Evolutionary conservation across 37 sponge, comb jelly and placozoan genomes (phyloP), one percentile per base, ranked within the genome.

Genomic region (Hormiphora californensis): DNA sequence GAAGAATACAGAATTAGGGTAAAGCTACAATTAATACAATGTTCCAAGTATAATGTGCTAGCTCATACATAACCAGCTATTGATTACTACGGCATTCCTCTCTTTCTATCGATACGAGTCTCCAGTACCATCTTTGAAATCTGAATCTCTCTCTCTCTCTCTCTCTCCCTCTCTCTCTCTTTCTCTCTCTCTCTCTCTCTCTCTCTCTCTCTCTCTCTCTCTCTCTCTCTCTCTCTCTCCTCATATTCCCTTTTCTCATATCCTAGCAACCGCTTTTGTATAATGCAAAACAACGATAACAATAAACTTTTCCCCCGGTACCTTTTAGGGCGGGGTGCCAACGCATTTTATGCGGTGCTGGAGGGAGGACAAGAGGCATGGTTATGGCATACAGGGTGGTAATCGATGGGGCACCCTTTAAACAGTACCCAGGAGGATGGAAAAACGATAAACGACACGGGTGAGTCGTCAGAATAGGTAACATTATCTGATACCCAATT

Each of bases 391-490:
- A 87, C 87, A 93, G 92, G 43, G 49, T 93, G 15, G 39, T 28
- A 40, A 61, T 40, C 4, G 63, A 46, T 0, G 87, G 87, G 15
- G 89, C 62, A 44, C 68, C 85, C 33, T 34, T 90, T 43, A 97
- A 97, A 57, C 54, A 91, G 67, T 97, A 97, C 78, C 86, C 92
- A 38, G 98, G 98, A 32, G 95, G 98, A 0, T 97, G 98, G 98
- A 97, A 97, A 55, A 86, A 91, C 21, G 94, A 93, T 86, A 94
- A 55, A 90, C 89, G 95, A 90, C 94, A 97, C 88, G 96, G 61
- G 61, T 57, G 11, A 57, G 61, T 57, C 53, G 9, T 49, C 53
- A 49, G 9, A 17, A 49, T 49, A 17, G 15, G 9, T 17, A 17
- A 17, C 9, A 17, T 17, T 49, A 49, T 49, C 9, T 49, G 9